Percentiles rank a stretch among this genome's conserved stretches.
Evolutionary conservation across 2,113 vertebrate genomes (phyloP).

Genomic region (Pardalotus punctatus): DNA sequence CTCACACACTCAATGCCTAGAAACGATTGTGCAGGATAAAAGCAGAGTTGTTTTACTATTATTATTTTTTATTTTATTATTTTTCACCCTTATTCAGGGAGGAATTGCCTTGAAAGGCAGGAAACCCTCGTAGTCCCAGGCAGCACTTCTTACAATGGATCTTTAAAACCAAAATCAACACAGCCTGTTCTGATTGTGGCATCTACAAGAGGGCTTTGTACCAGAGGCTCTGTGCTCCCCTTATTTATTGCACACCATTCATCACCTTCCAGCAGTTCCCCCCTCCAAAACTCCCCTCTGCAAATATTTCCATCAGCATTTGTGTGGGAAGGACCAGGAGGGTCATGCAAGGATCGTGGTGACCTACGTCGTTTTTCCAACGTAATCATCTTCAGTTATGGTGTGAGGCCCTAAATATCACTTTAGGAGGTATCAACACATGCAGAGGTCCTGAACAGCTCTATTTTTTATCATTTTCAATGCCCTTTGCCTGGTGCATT

Average conservation of each 20-base stretch:
- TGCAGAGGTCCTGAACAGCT: not conserved
- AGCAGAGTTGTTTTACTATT: not conserved
- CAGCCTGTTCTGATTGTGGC: not conserved
- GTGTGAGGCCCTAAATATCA: not conserved
- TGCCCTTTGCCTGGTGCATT: not conserved
- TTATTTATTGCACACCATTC: slow-evolving; percentile 9
- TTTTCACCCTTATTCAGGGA: not conserved
- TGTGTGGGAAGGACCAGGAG: not conserved
- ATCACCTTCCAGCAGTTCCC: not conserved
- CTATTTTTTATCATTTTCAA: not conserved
- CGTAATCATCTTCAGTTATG: fast-evolving
- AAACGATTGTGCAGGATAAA: not conserved
- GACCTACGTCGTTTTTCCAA: not conserved
- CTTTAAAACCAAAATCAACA: slow-evolving; percentile 15
- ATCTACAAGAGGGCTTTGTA: slow-evolving; percentile 38
- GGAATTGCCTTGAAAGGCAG: not conserved
- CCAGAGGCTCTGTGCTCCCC: not conserved
- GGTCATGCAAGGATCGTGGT: not conserved
- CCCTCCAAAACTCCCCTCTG: not conserved
- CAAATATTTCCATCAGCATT: not conserved
- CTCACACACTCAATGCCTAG: not conserved
- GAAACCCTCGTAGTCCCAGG: not conserved
- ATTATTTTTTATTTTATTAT: not conserved
- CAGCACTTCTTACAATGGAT: not conserved
- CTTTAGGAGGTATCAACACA: not conserved